phyloP scores from a whole-genome alignment of 2,797 vertebrate species.

The Pteropus rufus region DNA sequence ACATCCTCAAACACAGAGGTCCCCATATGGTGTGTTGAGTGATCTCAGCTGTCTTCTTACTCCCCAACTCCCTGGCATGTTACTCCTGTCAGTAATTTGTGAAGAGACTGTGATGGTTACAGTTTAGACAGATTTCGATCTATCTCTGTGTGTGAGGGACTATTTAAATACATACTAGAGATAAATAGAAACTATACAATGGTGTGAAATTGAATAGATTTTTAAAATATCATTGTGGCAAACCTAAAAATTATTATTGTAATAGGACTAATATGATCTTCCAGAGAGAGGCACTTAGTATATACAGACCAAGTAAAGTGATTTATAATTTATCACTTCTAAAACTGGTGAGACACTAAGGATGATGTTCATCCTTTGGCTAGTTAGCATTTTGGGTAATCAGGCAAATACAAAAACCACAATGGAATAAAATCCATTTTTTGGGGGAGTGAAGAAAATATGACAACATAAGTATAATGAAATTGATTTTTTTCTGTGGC shows the following conservation, averaged over 20 bases:
- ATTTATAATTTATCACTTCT: constrained; percentile 56
- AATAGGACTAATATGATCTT: constrained; percentile 56
- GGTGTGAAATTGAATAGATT: background rate
- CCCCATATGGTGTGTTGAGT: background rate
- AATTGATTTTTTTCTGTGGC: background rate
- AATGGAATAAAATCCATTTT: background rate
- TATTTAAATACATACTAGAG: background rate
- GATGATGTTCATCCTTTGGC: constrained; percentile 7
- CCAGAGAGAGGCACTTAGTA: constrained; percentile 43
- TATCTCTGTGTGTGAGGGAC: background rate
- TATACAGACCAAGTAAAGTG: constrained; percentile 45
- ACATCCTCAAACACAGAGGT: background rate
- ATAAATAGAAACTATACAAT: background rate
- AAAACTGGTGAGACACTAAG: constrained; percentile 38
- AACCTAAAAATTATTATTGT: constrained; percentile 58
- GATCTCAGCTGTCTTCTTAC: background rate
- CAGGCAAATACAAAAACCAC: background rate
- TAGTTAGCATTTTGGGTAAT: constrained; percentile 13
- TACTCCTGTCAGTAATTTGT: background rate
- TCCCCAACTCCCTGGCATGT: background rate
- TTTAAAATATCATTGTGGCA: constrained; percentile 31
- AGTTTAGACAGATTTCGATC: background rate
- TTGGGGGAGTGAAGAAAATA: background rate
- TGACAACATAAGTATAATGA: background rate
- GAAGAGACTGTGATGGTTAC: background rate